Evolutionary conservation across 2,113 vertebrate genomes (phyloP), one percentile per base, ranked within the genome.

Genomic region (Nansenia antarctica): DNA sequence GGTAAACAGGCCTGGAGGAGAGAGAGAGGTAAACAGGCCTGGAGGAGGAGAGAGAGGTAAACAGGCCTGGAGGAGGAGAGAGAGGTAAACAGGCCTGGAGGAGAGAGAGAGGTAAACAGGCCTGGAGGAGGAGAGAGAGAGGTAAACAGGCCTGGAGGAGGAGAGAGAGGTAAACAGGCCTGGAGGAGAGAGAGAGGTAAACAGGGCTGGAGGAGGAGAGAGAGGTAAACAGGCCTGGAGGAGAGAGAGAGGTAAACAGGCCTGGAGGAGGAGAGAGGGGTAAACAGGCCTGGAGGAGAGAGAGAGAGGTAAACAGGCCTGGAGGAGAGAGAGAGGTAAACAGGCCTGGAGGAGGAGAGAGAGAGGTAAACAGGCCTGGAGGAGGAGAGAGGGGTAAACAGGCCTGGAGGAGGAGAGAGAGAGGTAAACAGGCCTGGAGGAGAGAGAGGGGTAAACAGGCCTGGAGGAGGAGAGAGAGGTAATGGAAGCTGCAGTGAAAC

Each of bases 41-140:
- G n/a, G n/a, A n/a, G 14, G 72, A 62, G 60, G 79, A 65, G 62
- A 88, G 84, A 0, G 85, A 92, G 82, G 86, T 35, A 37, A 71
- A 64, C 47, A 59, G 60, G 9, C 62, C 3, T 3, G 32, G 32
- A 35, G 32, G 9, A 9, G 32, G 32, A 5, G 32, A 5, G 80
- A 67, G 83, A 92, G 52, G 89, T 89, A 62, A 91, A 94, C 70
- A 89, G 67, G 73, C 93, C 47, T 70, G 89, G 79, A 30, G 86
- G 70, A 62, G 82, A 89, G 65, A 73, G 74, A n/a, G n/a, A n/a
- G n/a, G n/a, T n/a, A n/a, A n/a, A n/a, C n/a, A n/a, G n/a, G n/a
- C n/a, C n/a, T n/a, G 52, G 86, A 92, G 37, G 90, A 92, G 57
- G 76, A 89, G 65, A 82, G 85, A 69, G 78, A 18, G 42, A 79